These are phyloP conservation scores for Dromius quadrimaculatus DNA, from an alignment of 2,888 invertebrate species.

Conservation along the genomic window DNA sequence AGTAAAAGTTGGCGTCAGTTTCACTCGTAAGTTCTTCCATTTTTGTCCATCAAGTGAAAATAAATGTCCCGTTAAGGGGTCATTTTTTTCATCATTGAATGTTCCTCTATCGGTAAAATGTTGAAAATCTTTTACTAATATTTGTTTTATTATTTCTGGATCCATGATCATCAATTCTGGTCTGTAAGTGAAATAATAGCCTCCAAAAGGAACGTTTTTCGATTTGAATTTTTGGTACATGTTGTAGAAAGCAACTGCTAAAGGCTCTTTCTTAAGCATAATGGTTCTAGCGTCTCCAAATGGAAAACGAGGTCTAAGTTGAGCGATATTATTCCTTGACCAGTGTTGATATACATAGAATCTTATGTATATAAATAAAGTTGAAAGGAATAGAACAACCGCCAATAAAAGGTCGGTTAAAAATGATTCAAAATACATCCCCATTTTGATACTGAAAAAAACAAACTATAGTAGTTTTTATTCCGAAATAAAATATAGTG, in stretches of 20 bases:
- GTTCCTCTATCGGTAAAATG: conserved; percentile 49
- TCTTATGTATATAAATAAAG: not conserved
- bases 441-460: not conserved
- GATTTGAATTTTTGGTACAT: conserved; percentile 11
- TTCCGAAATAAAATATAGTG: no score
- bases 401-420: not conserved
- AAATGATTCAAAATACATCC: conserved; percentile 23
- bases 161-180: conserved; percentile 36
- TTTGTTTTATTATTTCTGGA: conserved; percentile 26
- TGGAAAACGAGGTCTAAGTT: not conserved
- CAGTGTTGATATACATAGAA: conserved; percentile 5
- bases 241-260: not conserved
- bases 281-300: conserved; percentile 5
- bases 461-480: no score
- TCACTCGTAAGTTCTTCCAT: conserved; percentile 39
- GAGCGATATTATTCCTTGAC: conserved; percentile 10
- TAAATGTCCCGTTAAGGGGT: conserved; percentile 44
- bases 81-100: conserved; percentile 42
- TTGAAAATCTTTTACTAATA: conserved; percentile 40
- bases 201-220: conserved; percentile 14
- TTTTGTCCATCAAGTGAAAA: conserved; percentile 46
- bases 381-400: not conserved
- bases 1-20: conserved; percentile 21
- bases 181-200: conserved; percentile 23
- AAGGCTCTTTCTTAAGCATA: conserved; percentile 3